These are phyloP conservation scores for Amphipyra tragopoginis DNA, from an alignment of 2,888 invertebrate species.

Conservation along the genomic window DNA sequence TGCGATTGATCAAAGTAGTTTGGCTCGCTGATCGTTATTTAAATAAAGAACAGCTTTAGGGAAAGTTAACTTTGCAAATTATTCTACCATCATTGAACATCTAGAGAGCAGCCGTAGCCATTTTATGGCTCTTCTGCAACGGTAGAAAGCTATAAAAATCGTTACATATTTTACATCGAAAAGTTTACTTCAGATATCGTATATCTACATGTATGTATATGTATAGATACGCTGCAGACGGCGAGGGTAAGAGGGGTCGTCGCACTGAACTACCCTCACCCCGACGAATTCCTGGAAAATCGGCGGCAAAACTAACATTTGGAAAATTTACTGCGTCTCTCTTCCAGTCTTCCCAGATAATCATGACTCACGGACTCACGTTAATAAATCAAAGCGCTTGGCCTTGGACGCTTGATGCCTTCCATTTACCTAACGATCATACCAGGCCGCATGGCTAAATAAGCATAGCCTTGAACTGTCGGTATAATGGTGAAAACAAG, in stretches of 20 bases:
- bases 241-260: constrained; percentile 62
- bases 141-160: constrained; percentile 20
- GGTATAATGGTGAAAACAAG: constrained; percentile 49
- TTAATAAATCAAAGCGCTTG: constrained; percentile 46
- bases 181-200: constrained; percentile 36
- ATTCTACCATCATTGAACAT: neutral
- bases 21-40: constrained; percentile 4
- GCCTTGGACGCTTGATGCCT: constrained; percentile 49
- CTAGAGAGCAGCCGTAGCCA: neutral
- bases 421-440: constrained; percentile 51
- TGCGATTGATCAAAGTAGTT: too few species aligned
- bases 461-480: constrained; percentile 56
- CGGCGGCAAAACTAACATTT: constrained; percentile 55
- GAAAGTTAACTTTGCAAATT: neutral
- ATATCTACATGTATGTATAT: constrained; percentile 32
- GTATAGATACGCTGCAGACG: constrained; percentile 57
- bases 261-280: constrained; percentile 55
- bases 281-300: constrained; percentile 63
- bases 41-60: constrained; percentile 7
- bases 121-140: constrained; percentile 25
- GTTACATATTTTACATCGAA: constrained; percentile 41
- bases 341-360: constrained; percentile 30
- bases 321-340: constrained; percentile 46
- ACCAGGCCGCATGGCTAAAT: constrained; percentile 44
- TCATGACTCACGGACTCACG: constrained; percentile 52